phyloP scores from a whole-genome alignment of 1,140 invertebrate genomes.

The Drosophila mayri region DNA sequence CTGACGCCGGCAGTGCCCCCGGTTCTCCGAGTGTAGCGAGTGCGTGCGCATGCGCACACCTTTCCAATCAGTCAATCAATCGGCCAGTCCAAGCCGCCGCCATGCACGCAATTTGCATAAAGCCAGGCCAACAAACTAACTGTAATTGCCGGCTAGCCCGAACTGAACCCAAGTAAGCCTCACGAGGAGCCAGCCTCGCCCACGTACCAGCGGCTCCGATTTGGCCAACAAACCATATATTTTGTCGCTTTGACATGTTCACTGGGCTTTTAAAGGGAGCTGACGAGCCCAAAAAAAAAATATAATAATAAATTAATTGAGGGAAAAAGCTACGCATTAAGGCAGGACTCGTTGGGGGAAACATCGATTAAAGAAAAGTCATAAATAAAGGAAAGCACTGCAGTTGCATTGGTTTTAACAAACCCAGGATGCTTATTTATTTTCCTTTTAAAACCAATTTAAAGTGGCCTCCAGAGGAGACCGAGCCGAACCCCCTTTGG shows the following conservation, averaged over 20 bases:
- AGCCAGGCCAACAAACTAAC: slow-evolving; percentile 35
- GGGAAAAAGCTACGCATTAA: background rate
- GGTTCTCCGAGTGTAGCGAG: background rate
- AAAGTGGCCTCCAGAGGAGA: background rate
- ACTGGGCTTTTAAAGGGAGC: slow-evolving; percentile 8
- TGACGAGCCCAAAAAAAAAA: background rate
- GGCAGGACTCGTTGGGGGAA: too few relatives aligned
- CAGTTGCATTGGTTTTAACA: too few relatives aligned
- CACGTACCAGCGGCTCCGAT: slow-evolving; percentile 5
- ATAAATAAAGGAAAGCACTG: too few relatives aligned
- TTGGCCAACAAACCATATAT: slow-evolving; percentile 14
- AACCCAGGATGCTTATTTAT: too few relatives aligned
- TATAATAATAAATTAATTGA: background rate
- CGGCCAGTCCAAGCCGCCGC: slow-evolving; percentile 49
- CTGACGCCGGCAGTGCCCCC: slow-evolving; percentile 5
- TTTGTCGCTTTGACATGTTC: too few relatives aligned
- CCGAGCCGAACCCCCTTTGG: background rate
- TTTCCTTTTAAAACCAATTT: background rate
- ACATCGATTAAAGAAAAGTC: too few relatives aligned
- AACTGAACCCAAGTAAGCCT: slow-evolving; percentile 8
- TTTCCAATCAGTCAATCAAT: slow-evolving; percentile 75
- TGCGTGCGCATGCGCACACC: slow-evolving; percentile 45
- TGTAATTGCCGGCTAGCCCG: slow-evolving; percentile 28
- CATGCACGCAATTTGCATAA: slow-evolving; percentile 77
- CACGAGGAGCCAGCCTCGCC: slow-evolving; percentile 37